Base-by-base conservation (phyloP, 2,888 invertebrate species). In the Papilio gigon region DNA sequence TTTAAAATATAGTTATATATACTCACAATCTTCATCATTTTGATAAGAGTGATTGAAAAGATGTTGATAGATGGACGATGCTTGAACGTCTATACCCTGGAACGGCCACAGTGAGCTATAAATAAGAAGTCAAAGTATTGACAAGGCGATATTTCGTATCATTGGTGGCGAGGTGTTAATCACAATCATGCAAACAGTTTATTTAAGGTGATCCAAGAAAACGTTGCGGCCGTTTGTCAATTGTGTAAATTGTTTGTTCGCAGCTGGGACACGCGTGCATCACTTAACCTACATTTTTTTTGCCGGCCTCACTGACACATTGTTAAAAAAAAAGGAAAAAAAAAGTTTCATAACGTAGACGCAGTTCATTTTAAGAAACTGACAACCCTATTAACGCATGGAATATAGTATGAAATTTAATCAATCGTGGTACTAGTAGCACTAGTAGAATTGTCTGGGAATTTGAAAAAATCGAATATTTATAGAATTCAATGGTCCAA, bases 21-120 rank as follows among this genome's bases (percentile, higher is more conserved):
- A 88, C 90, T 91, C 81, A 92, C 91, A 73, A 89, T 85, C 81
- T 89, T 91, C 85, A 90, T 84, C 89, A 90, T 92, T 78, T 85
- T 86, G 77, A 68, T 69, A 64, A 27, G 65, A 68, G 27, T 63
- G 60, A 50, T 70, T 72, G 70, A 70, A 78, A 70, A 68, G 80
- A 80, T 89, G 84, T 85, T 80, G 77, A 71, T 83, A 67, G 79
- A 72, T 78, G 77, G 77, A 84, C 79, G 83, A 84, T 71, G 83
- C 84, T 88, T 80, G 84, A 83, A 84, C 84, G 85, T 86, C 84
- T 90, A 85, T 86, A 78, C 79, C 78, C 76, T 75, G 79, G 79
- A 82, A 79, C 73, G 73, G 74, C 80, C 77, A 78, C 72, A 76
- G 69, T 79, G 79, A 74, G 86, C 83, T 90, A 87, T 91, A 91